Evolutionary conservation across 1,140 invertebrate genomes (phyloP).

Genomic region (Monomorium pharaonis): DNA sequence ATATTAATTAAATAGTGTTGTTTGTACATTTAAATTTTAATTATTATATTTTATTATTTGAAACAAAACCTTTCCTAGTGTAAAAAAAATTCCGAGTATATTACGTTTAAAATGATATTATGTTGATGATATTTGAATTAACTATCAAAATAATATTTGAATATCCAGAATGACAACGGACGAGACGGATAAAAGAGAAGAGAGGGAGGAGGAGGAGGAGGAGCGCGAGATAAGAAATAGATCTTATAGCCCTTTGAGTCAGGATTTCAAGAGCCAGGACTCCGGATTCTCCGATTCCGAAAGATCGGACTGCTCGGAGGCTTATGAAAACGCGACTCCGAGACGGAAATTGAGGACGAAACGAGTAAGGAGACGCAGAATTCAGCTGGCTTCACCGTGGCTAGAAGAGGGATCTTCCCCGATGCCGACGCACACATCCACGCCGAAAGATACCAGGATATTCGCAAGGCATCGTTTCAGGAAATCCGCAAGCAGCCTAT

Average conservation of each 20-base stretch:
- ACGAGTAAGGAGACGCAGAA: slow-evolving; percentile 18
- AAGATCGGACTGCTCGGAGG: slow-evolving; percentile 74
- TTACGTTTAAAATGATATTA: neutral
- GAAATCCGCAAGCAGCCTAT: neutral
- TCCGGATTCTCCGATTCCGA: slow-evolving; percentile 86
- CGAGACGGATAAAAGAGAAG: slow-evolving; percentile 40
- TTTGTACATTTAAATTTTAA: no score
- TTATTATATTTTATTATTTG: no score
- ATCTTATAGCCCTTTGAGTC: slow-evolving; percentile 75
- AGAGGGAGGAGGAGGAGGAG: no score
- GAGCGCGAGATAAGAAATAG: slow-evolving; percentile 58
- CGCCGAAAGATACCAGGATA: slow-evolving; percentile 72
- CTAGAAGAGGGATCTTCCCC: slow-evolving; percentile 57
- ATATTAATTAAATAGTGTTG: no score
- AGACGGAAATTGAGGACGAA: slow-evolving; percentile 55
- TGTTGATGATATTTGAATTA: neutral
- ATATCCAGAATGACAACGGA: slow-evolving; percentile 36
- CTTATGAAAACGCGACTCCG: slow-evolving; percentile 62
- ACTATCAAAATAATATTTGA: slow-evolving; percentile 11
- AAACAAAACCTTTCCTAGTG: no score
- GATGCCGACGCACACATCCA: slow-evolving; percentile 77
- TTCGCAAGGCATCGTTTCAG: neutral
- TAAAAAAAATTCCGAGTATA: neutral
- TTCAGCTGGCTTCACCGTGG: slow-evolving; percentile 61
- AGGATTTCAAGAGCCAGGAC: slow-evolving; percentile 84